A percentile compares a stretch with the other conserved stretches of the same genome.
Conservation (phyloP, 2,888 invertebrate species). For the Yponomeuta sedellus region DNA sequence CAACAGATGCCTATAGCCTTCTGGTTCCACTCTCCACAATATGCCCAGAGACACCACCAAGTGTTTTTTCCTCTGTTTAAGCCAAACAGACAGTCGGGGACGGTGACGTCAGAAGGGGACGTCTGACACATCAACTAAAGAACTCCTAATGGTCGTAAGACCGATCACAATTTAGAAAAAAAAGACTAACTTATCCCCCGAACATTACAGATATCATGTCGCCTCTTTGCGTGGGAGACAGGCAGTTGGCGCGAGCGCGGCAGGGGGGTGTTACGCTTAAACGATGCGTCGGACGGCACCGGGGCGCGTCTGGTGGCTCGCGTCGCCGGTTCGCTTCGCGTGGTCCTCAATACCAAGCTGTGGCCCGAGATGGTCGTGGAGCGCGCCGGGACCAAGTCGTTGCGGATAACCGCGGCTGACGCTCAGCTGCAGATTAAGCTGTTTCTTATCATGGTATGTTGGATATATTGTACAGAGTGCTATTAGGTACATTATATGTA, state of each 20-base stretch:
- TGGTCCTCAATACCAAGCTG: slow-evolving; percentile 94
- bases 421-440: slow-evolving; percentile 89
- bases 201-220: slow-evolving; percentile 82
- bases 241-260: slow-evolving; percentile 94
- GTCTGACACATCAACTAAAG: too few relatives aligned
- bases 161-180: too few relatives aligned
- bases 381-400: slow-evolving; percentile 89
- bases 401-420: slow-evolving; percentile 92
- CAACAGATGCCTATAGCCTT: too few relatives aligned
- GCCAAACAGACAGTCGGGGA: too few relatives aligned
- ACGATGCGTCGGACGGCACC: slow-evolving; percentile 79
- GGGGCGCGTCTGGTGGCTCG: slow-evolving; percentile 91
- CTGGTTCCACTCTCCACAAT: too few relatives aligned
- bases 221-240: slow-evolving; percentile 92
- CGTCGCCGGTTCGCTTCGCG: slow-evolving; percentile 90
- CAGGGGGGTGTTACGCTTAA: slow-evolving; percentile 90
- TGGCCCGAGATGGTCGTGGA: slow-evolving; percentile 96
- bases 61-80: too few relatives aligned
- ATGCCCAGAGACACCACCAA: too few relatives aligned
- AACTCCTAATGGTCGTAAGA: too few relatives aligned
- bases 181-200: background rate
- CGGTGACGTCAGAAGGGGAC: too few relatives aligned
- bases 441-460: slow-evolving; percentile 86
- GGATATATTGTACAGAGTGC: background rate
- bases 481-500: background rate